phyloP scores from a whole-genome alignment of 2,113 vertebrate genomes.

The Nothoprocta perdicaria region DNA sequence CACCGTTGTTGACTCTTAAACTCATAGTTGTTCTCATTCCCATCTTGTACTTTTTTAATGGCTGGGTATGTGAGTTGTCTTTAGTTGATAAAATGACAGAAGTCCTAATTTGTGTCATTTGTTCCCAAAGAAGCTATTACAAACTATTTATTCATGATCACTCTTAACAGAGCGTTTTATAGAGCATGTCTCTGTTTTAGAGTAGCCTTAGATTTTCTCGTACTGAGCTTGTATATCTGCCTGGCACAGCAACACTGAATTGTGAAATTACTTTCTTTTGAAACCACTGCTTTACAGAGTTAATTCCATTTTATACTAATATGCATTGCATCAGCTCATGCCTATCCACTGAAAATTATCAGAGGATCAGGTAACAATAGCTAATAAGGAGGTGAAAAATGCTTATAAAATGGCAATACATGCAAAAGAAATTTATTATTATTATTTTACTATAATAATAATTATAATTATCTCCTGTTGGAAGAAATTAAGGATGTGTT shows the following conservation, averaged over 20 bases:
- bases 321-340: neutral
- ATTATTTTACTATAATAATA: no score
- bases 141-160: neutral
- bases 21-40: neutral
- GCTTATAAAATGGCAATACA: neutral
- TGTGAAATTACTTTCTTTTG: neutral
- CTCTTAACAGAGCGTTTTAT: neutral
- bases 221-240: neutral
- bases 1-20: no score
- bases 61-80: rapidly evolving
- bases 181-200: neutral
- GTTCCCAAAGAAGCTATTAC: neutral
- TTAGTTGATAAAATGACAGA: neutral
- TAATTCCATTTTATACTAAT: neutral
- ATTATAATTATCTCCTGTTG: neutral
- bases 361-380: neutral
- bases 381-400: neutral
- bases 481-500: neutral
- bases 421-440: neutral
- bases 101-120: neutral
- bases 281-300: neutral
- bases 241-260: neutral
- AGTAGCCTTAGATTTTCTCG: neutral
- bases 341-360: neutral
- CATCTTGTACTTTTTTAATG: neutral